Conservation (phyloP, 1,140 invertebrate species). For the Tyrophagus putrescentiae region DNA sequence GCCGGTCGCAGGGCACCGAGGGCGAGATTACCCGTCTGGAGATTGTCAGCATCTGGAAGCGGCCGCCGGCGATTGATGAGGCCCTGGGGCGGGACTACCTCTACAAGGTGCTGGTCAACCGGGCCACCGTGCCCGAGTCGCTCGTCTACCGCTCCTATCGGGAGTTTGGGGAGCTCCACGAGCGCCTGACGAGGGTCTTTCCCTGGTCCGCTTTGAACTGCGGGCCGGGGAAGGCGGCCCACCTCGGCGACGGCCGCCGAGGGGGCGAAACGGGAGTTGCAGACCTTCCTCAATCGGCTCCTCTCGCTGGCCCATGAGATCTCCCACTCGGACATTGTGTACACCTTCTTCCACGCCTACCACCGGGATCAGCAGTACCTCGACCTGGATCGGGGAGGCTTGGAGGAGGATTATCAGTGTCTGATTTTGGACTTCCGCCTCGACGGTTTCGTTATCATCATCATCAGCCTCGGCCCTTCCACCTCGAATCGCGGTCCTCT, state of each 20-base stretch:
- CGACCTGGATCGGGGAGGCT: not conserved
- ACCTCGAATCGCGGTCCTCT: constrained; percentile 31
- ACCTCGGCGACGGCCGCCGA: constrained; percentile 89
- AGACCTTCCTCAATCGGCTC: constrained; percentile 66
- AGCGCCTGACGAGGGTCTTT: constrained; percentile 80
- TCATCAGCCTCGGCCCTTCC: not conserved
- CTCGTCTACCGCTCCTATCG: constrained; percentile 82
- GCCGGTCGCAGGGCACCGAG: constrained; percentile 45
- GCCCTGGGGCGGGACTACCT: constrained; percentile 95
- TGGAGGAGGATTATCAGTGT: too few relatives aligned
- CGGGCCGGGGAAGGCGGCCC: constrained; percentile 79
- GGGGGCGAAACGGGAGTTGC: constrained; percentile 65
- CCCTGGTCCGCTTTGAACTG: constrained; percentile 63
- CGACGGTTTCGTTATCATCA: too few relatives aligned
- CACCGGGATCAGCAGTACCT: constrained; percentile 55
- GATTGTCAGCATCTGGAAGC: constrained; percentile 60
- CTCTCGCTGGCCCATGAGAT: constrained; percentile 81
- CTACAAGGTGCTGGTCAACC: constrained; percentile 71
- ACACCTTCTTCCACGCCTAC: constrained; percentile 93
- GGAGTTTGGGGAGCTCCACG: constrained; percentile 89
- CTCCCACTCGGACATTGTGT: constrained; percentile 83
- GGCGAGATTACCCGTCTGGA: constrained; percentile 69
- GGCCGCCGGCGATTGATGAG: constrained; percentile 71
- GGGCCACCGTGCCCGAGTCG: constrained; percentile 64
- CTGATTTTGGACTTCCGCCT: too few relatives aligned